Base-by-base conservation (phyloP, 1,140 invertebrate species). In the Mercenaria mercenaria region DNA sequence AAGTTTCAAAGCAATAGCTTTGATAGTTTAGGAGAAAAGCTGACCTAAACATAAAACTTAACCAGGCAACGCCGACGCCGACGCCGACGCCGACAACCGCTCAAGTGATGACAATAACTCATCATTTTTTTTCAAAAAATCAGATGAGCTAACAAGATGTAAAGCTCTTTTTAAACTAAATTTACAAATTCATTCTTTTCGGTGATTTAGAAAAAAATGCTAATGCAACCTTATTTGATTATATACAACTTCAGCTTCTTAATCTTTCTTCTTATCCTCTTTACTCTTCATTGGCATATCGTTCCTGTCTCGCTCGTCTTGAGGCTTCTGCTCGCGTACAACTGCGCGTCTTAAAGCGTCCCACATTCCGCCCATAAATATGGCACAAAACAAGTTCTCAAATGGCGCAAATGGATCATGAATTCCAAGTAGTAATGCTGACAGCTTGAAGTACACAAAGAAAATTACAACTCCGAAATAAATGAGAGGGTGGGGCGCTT, bases 381-480 rank as follows among this genome's bases (percentile, higher is more conserved):
- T 96, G 23, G 99, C 98, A 96, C 99, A 99, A 96, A 99, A 98
- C 34, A 99, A 97, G 96, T 99, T 99, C 96, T 99, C 99, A 95
- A 99, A 99, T 64, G 99, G 99, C 91, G 99, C 97, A 96, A 99
- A 99, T 64, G 99, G 99, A 97, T 99, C 99, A 93, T 99, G 98
- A 93, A 99, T 99, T 84, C 99, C 98, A 86, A 99, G 96, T 29
- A 99, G 96, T 91, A 99, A 98, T 11, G 99, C 99, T 13, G 99
- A 99, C 37, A 99, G 95, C 97, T 99, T 99, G 96, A 99, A 99
- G 96, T 99, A 99, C 23, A 99, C 98, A 95, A 99, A 99, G 97
- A 99, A 99, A 92, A 99, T 98, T n/a, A 99, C 99, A 92, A 99
- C 98, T 91, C 99, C 98, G 94, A 99, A 99, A 96, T 99, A 99